These are phyloP conservation scores for Acromyrmex echinatior DNA, from an alignment of 1,140 invertebrate genomes.

Conservation along the genomic window DNA sequence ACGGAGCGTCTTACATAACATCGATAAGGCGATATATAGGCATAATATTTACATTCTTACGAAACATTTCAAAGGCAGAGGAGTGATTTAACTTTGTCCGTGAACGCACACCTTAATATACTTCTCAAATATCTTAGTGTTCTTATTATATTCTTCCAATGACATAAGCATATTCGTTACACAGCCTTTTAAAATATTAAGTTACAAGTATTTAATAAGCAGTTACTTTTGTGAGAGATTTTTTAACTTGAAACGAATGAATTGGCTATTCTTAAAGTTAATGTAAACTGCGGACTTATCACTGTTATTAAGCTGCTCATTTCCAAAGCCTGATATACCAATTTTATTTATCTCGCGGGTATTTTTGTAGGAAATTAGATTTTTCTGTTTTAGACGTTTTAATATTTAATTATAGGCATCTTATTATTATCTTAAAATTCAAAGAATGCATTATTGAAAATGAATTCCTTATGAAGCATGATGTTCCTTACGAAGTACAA, in stretches of 20 bases:
- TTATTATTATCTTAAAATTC: background rate
- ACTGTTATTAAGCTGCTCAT: background rate
- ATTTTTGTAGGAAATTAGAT: background rate
- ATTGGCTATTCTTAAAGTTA: background rate
- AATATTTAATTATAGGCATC: background rate
- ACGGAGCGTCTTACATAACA: background rate
- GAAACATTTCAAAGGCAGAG: background rate
- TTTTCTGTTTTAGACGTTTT: background rate
- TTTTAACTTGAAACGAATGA: background rate
- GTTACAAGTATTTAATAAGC: background rate
- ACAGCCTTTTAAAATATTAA: background rate
- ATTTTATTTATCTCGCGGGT: background rate
- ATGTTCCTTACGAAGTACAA: background rate
- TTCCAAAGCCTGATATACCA: background rate
- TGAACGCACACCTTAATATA: background rate
- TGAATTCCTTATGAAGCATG: background rate
- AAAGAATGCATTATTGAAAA: background rate
- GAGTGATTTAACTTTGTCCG: background rate
- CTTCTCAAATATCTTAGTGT: background rate
- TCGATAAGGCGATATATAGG: background rate
- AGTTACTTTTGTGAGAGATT: background rate
- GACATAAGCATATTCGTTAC: background rate
- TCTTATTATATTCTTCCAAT: background rate
- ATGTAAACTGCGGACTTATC: background rate
- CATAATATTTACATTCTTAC: conserved; percentile 25